phyloP scores from a whole-genome alignment of 2,888 invertebrate genomes.

The Drosophila cognata region DNA sequence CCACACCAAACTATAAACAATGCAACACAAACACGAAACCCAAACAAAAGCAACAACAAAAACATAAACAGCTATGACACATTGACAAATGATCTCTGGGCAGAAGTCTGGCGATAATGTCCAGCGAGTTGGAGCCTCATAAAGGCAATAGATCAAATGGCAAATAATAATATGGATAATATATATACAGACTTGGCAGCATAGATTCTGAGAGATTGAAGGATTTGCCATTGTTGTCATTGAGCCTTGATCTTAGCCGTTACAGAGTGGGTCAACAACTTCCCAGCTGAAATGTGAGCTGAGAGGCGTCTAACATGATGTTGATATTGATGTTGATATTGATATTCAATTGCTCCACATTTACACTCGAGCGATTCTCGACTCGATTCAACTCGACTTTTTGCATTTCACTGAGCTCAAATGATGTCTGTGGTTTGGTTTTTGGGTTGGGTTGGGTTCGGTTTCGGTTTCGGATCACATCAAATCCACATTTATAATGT shows the following conservation, averaged over 20 bases:
- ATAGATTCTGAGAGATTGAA: slow-evolving; percentile 1
- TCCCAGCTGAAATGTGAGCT: slow-evolving; percentile 45
- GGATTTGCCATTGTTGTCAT: slow-evolving; percentile 35
- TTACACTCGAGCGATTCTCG: slow-evolving; percentile 50
- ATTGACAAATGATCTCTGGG: slow-evolving; percentile 73
- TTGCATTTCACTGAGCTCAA: slow-evolving; percentile 54
- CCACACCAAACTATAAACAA: slow-evolving; percentile 61
- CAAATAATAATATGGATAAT: slow-evolving; percentile 1
- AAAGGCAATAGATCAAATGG: slow-evolving; percentile 49
- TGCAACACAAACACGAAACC: slow-evolving; percentile 22
- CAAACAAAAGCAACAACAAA: slow-evolving; percentile 13
- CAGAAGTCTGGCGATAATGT: slow-evolving; percentile 55
- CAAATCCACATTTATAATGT: slow-evolving; percentile 24
- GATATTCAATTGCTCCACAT: slow-evolving; percentile 65
- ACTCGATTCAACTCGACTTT: slow-evolving; percentile 17
- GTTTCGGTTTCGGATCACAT: slow-evolving; percentile 15
- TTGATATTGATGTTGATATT: slow-evolving; percentile 53
- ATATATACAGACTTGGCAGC: neutral
- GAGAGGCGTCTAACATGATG: slow-evolving; percentile 35
- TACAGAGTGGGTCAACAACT: slow-evolving; percentile 68
- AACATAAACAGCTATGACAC: slow-evolving; percentile 50
- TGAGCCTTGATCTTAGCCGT: slow-evolving; percentile 61
- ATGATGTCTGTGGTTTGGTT: slow-evolving; percentile 69
- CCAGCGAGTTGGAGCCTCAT: slow-evolving; percentile 13
- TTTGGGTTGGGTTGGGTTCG: slow-evolving; percentile 41